Evolutionary conservation across 2,888 invertebrate genomes (phyloP), one percentile per base, ranked within the genome.

Genomic region (Tetranychus piercei): DNA sequence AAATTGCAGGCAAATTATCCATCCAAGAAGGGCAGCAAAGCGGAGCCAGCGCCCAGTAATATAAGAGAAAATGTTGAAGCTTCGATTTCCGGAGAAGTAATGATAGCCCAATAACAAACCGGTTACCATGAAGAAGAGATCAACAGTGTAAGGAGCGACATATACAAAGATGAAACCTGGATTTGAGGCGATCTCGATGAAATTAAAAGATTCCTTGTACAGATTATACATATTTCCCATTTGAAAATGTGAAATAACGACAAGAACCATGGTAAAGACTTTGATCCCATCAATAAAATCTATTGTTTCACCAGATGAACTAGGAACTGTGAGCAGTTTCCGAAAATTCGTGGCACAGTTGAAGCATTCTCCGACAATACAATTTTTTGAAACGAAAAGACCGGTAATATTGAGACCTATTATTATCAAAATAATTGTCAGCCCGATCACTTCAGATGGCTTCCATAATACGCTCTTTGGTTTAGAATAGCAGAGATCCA

Each of bases 211-310:
- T 69, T 23, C 22, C 11, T 11, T 23, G 20, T 23, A 69, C 11
- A 20, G 11, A 22, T 20, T 23, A 22, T 20, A 69, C 20, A 69
- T 23, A 22, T 23, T 20, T 20, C 69, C 69, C 69, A 69, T 23
- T 69, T 69, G 69, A 22, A 69, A 69, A 69, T 69, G 69, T 6
- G 69, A 20, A 69, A 69, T n/a, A 20, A 69, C 69, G 4, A 69
- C 69, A 4, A 69, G 20, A 11, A 69, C 11, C 20, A 69, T 69
- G 1, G 69, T 69, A 20, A 69, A 20, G 11, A 23, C 69, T 69
- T 69, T 69, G 69, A 69, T 69, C 8, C 69, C 69, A 69, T 69
- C 34, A 11, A 69, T 20, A 22, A 20, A 69, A 22, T 22, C 22
- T 11, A 69, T 20, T n/a, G 69, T 20, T 23, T 69, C 69, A 1